phyloP scores from a whole-genome alignment of 2,888 invertebrate genomes.

The Portevinia maculata region DNA sequence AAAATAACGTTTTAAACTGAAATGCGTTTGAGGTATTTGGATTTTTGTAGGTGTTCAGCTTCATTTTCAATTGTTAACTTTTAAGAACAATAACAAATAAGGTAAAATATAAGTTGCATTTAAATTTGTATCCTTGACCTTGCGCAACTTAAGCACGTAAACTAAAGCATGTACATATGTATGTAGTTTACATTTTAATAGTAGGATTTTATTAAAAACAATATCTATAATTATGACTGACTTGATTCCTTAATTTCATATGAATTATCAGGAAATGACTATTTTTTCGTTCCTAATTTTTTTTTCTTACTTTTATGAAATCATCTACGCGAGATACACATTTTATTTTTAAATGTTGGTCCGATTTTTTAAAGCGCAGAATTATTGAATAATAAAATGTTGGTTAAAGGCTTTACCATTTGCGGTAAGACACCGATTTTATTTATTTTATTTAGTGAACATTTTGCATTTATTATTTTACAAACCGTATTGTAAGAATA shows the following conservation, averaged over 20 bases:
- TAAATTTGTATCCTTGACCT: conserved; percentile 15
- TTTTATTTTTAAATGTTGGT: conserved; percentile 9
- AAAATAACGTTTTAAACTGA: conserved; percentile 81
- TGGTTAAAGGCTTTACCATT: conserved; percentile 1
- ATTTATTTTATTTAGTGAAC: conserved; percentile 36
- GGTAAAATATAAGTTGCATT: conserved; percentile 33
- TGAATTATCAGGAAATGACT: conserved; percentile 70
- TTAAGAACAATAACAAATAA: conserved; percentile 55
- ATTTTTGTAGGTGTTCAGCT: conserved; percentile 78
- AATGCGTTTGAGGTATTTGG: conserved; percentile 83
- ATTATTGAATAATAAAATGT: conserved; percentile 20
- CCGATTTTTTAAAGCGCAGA: conserved; percentile 18
- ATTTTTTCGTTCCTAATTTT: conserved; percentile 49
- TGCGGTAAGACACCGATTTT: conserved; percentile 21
- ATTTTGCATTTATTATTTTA: conserved; percentile 46
- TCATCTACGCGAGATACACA: conserved; percentile 31
- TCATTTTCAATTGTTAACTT: conserved; percentile 28
- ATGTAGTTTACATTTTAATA: conserved; percentile 14
- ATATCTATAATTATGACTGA: conserved; percentile 66
- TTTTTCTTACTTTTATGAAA: conserved; percentile 40
- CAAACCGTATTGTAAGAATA: conserved; percentile 26
- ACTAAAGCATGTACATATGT: conserved; percentile 5
- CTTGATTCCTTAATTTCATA: conserved; percentile 64
- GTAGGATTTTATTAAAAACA: conserved; percentile 50
- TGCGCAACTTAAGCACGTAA: conserved; percentile 34